phyloP scores from a whole-genome alignment of 2,888 invertebrate genomes.

The Campoletis raptor region DNA sequence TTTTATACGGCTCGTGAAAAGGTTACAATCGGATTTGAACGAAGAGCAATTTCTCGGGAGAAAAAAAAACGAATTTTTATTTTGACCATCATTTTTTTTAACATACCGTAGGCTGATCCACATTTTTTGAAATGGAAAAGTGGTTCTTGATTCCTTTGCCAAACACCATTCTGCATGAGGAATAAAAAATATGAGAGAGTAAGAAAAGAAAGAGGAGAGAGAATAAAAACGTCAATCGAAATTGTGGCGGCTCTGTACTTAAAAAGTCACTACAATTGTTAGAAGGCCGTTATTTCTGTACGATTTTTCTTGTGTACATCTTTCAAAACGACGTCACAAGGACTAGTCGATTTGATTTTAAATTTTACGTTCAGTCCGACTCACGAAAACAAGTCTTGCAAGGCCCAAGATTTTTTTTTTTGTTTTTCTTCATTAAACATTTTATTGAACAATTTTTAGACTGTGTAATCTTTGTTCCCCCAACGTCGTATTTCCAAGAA shows the following conservation, averaged over 20 bases:
- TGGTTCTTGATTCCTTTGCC: not conserved
- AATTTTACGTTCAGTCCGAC: not conserved
- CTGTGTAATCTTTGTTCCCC: conserved; percentile 5
- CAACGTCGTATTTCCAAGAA: conserved; percentile 19
- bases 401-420: not conserved
- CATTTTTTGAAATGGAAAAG: not conserved
- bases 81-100: conserved; percentile 17
- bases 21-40: conserved; percentile 35
- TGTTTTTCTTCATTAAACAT: conserved; percentile 14
- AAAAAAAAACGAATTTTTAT: conserved; percentile 34
- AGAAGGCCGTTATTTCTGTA: conserved; percentile 40
- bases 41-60: not conserved
- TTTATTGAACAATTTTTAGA: conserved; percentile 1
- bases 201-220: conserved; percentile 35
- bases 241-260: conserved; percentile 74
- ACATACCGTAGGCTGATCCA: not conserved
- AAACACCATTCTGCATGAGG: not conserved
- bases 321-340: not conserved
- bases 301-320: conserved; percentile 2
- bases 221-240: conserved; percentile 55
- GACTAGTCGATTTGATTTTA: not conserved
- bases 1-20: conserved; percentile 35
- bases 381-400: not conserved
- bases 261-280: conserved; percentile 65
- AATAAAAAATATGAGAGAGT: not conserved